Percentiles rank a stretch among this genome's conserved stretches.
These are phyloP conservation scores for Variabilichromis moorii DNA, from an alignment of 2,113 vertebrate genomes.

Conservation along the genomic window DNA sequence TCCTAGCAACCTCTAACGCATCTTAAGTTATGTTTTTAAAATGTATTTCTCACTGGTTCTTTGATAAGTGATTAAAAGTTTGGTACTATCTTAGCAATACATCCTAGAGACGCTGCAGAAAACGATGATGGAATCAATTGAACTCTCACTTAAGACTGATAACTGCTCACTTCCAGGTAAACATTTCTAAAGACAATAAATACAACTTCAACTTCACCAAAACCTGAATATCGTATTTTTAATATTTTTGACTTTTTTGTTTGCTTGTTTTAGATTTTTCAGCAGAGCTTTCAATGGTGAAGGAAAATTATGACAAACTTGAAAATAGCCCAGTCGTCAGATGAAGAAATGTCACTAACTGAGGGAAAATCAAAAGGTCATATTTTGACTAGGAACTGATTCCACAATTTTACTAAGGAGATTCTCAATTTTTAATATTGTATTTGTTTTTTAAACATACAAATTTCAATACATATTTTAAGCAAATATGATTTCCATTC, in stretches of 20 bases:
- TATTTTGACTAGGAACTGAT: neutral
- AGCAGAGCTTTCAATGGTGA: neutral
- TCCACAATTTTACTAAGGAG: neutral
- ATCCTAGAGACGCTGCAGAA: neutral
- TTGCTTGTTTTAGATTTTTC: neutral
- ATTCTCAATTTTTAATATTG: neutral
- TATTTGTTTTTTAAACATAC: neutral
- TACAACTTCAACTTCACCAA: neutral
- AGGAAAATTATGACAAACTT: neutral
- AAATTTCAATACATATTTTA: neutral
- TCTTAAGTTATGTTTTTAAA: neutral
- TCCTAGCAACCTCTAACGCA: neutral
- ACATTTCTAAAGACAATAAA: neutral
- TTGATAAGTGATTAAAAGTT: neutral
- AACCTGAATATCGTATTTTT: neutral
- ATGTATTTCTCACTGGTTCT: neutral
- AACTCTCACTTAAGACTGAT: neutral
- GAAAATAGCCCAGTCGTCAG: accelerated
- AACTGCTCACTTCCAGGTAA: conserved; percentile 8
- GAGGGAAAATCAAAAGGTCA: neutral
- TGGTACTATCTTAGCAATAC: neutral
- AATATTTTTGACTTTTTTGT: neutral
- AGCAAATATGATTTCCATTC: neutral
- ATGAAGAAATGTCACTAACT: neutral
- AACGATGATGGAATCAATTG: neutral